Percentiles rank a stretch among this genome's conserved stretches.
These are phyloP conservation scores for Vanacampus margaritifer DNA, from an alignment of 2,113 vertebrate genomes.

Conservation along the genomic window DNA sequence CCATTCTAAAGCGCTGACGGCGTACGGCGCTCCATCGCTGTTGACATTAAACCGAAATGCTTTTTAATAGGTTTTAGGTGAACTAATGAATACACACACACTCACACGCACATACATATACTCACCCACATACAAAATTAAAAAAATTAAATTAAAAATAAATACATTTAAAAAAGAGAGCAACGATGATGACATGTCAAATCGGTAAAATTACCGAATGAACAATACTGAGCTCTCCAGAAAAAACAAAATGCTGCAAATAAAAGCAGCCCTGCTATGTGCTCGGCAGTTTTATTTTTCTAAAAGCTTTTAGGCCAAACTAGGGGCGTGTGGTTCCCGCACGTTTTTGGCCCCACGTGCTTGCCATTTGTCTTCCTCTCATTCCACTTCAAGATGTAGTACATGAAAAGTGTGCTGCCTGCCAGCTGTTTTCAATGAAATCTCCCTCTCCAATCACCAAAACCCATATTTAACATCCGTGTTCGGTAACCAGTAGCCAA, in stretches of 20 bases:
- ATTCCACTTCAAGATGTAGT: conserved; percentile 36
- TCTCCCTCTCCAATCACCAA: conserved; percentile 48
- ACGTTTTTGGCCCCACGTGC: conserved; percentile 59
- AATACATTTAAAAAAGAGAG: too few species aligned
- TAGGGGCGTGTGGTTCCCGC: conserved; percentile 50
- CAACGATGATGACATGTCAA: too few species aligned
- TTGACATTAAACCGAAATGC: conserved; percentile 52
- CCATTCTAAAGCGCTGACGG: conserved; percentile 35
- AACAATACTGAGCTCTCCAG: too few species aligned
- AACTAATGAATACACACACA: too few species aligned
- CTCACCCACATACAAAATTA: too few species aligned
- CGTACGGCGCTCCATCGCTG: conserved; percentile 25
- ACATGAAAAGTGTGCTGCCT: conserved; percentile 38
- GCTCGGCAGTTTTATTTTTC: conserved; percentile 61
- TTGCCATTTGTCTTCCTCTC: conserved; percentile 41
- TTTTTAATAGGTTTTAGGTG: too few species aligned
- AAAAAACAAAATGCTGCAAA: conserved; percentile 56
- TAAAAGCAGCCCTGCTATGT: conserved; percentile 41
- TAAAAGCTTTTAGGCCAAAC: conserved; percentile 58
- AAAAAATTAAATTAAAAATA: too few species aligned
- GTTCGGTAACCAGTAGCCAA: conserved; percentile 42
- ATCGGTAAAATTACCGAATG: too few species aligned
- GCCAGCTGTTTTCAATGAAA: conserved; percentile 53
- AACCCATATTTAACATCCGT: conserved; percentile 47
- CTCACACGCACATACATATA: too few species aligned